Base-by-base conservation (phyloP, 2,888 invertebrate genomes). In the Myathropa florea region DNA sequence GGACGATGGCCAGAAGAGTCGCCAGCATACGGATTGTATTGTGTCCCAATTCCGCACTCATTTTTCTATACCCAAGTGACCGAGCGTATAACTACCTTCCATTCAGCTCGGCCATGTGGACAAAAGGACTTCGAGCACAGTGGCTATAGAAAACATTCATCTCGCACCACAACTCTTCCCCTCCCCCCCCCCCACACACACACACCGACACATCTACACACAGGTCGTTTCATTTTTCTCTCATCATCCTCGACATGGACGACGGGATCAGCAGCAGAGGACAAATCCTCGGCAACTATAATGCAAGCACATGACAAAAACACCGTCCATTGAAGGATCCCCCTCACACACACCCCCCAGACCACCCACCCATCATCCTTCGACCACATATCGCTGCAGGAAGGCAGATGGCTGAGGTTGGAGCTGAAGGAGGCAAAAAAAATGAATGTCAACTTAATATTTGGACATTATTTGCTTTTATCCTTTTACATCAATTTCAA, bases 391-490 rank as follows among this genome's bases (percentile, higher is more conserved):
- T 46, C 46, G 46, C 7, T 46, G 46, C 46, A 46, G 46, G 46
- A 46, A 18, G 46, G 46, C 46, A 46, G 46, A 46, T 46, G 46
- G 46, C 46, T 46, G 46, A 46, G 46, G 46, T 46, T 7, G 57
- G 57, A 24, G 23, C 24, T 7, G 12, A 33, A 60, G 61, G 57
- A n/a, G n/a, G 71, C 71, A 67, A 77, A 68, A 75, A 78, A 78
- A 73, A 59, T 75, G 86, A 60, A 86, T 83, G 83, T 86, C 86
- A 86, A 86, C 86, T 86, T 86, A 86, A 86, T 86, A 86, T 86
- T 86, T 86, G 86, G 78, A 86, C 86, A 86, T 86, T 86, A 86
- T 86, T 86, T 86, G 86, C 83, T 86, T 75, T 86, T 78, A 82
- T 86, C 86, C 86, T 75, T 83, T 86, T 79, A 82, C 83, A 86